Percentiles rank a stretch among this genome's conserved stretches.
Evolutionary conservation across 2,797 vertebrate genomes (phyloP).

Genomic region (Chrosomus eos): DNA sequence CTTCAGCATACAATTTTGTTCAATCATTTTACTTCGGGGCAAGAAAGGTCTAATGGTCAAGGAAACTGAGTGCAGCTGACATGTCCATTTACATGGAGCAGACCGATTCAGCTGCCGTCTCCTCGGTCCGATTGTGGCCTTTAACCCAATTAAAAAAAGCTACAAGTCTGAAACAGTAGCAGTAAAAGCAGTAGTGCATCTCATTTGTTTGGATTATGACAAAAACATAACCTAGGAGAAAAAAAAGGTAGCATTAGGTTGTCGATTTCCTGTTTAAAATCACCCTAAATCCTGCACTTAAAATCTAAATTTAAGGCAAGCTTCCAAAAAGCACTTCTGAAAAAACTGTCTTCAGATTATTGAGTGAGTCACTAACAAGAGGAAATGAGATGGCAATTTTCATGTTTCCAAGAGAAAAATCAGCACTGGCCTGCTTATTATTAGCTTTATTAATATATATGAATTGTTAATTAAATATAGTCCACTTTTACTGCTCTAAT

Average conservation of each 20-base stretch:
- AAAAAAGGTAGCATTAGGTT: background rate
- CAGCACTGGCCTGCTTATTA: background rate
- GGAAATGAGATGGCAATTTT: conserved; percentile 23
- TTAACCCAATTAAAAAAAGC: conserved; percentile 34
- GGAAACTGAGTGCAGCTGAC: conserved; percentile 32
- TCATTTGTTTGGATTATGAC: conserved; percentile 24
- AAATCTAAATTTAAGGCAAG: conserved; percentile 1
- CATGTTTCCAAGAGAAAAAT: conserved; percentile 1
- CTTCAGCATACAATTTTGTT: conserved; percentile 21
- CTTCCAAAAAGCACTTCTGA: conserved; percentile 22
- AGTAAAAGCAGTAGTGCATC: conserved; percentile 3
- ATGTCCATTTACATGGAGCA: conserved; percentile 32
- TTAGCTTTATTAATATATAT: background rate
- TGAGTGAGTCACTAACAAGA: conserved; percentile 8
- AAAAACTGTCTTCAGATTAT: conserved; percentile 4
- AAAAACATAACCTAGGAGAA: background rate
- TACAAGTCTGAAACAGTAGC: conserved; percentile 19
- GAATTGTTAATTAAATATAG: no score
- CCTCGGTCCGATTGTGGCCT: conserved; percentile 27
- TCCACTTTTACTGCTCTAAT: conserved; percentile 42
- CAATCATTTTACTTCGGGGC: conserved; percentile 8
- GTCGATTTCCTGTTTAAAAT: background rate
- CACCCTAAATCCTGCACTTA: background rate
- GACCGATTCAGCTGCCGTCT: conserved; percentile 2
- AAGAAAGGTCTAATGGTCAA: conserved; percentile 45